phyloP scores from a whole-genome alignment of 2,113 vertebrate genomes.

The Apaloderma vittatum region DNA sequence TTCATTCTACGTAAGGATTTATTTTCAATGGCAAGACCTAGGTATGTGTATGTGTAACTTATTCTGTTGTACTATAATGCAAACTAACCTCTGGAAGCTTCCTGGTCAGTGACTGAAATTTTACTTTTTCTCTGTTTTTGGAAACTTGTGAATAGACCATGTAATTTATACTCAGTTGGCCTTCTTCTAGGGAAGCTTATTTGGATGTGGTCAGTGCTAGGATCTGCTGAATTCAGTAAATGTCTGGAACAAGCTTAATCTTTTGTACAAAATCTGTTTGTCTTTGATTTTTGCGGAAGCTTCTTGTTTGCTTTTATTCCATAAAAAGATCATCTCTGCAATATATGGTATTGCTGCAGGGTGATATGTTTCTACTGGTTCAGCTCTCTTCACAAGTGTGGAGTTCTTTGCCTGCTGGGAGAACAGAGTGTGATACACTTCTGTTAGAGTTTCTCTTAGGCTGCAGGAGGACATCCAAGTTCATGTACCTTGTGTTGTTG shows the following conservation, averaged over 20 bases:
- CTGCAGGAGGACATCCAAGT: background rate
- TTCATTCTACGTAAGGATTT: background rate
- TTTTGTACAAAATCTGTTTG: background rate
- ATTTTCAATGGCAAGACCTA: background rate
- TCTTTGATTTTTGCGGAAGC: background rate
- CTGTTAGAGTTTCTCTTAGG: background rate
- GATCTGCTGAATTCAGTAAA: background rate
- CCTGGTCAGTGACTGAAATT: background rate
- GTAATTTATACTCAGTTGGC: background rate
- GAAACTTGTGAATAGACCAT: background rate
- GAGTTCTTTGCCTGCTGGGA: background rate
- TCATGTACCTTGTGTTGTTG: accelerated
- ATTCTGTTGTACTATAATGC: background rate
- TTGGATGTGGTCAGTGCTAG: background rate
- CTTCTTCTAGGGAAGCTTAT: background rate
- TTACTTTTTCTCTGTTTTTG: background rate
- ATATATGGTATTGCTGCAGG: background rate
- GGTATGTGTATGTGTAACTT: background rate
- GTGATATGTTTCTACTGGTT: background rate
- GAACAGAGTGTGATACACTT: accelerated
- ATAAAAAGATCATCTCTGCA: background rate
- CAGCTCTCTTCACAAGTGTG: accelerated
- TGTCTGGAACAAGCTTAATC: background rate
- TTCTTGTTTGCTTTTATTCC: background rate
- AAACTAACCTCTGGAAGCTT: background rate